phyloP scores from a whole-genome alignment of 2,797 vertebrate genomes.

The Todus mexicanus region DNA sequence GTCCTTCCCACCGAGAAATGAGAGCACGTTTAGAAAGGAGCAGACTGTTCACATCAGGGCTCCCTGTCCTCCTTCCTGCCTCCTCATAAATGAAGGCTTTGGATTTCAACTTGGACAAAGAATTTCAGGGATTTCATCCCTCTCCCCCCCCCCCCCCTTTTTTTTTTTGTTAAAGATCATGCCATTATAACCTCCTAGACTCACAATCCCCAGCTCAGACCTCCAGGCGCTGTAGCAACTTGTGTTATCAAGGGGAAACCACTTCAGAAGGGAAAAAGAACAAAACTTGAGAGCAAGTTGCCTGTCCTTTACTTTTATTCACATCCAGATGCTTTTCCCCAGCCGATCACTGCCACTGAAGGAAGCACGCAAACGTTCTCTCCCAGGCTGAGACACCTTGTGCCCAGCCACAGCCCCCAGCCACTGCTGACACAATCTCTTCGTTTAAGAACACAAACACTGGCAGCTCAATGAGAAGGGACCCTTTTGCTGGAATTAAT shows the following conservation, averaged over 20 bases:
- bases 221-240: neutral
- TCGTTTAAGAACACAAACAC: neutral
- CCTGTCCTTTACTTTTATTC: neutral
- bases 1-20: neutral
- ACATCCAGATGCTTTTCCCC: neutral
- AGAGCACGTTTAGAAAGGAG: neutral
- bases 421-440: neutral
- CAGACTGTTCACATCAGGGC: neutral
- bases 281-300: neutral
- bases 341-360: neutral
- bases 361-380: neutral
- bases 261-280: neutral
- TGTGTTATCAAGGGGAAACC: neutral
- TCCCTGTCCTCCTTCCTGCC: neutral
- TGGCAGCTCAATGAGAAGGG: neutral
- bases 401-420: neutral
- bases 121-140: neutral
- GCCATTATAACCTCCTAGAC: neutral
- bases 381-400: neutral
- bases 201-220: neutral
- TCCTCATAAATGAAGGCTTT: neutral
- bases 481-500: conserved; percentile 16
- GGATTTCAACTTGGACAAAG: neutral
- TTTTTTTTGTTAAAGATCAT: neutral
- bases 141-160: no score